Percentiles rank a stretch among this genome's conserved stretches.
Conservation (phyloP, 1,140 invertebrate species). For the Phortica variegata region DNA sequence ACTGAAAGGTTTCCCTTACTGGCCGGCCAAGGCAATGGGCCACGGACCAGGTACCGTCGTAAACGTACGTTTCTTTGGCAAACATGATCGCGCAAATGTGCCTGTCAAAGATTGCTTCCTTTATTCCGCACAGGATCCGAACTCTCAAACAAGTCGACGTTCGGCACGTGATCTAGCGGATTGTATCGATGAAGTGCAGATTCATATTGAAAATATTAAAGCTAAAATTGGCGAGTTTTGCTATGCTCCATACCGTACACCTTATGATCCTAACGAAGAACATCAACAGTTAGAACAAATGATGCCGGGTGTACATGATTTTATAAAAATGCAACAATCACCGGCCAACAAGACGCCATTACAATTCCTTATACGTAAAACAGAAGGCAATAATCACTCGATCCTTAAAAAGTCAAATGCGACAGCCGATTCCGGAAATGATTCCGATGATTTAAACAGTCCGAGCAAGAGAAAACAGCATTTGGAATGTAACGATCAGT, state of each 20-base stretch:
- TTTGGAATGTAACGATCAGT: not conserved
- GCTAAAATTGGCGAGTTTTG: slow-evolving; percentile 75
- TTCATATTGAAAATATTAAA: slow-evolving; percentile 73
- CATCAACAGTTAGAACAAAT: slow-evolving; percentile 68
- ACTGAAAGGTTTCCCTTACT: slow-evolving; percentile 91
- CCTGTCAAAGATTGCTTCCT: slow-evolving; percentile 80
- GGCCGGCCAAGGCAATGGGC: slow-evolving; percentile 90
- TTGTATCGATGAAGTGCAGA: slow-evolving; percentile 66
- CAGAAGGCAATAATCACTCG: slow-evolving; percentile 47
- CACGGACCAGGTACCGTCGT: slow-evolving; percentile 71
- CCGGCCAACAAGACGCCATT: slow-evolving; percentile 53
- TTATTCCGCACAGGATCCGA: slow-evolving; percentile 71
- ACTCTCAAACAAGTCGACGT: slow-evolving; percentile 51
- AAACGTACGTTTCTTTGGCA: slow-evolving; percentile 92
- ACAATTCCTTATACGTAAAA: slow-evolving; percentile 51
- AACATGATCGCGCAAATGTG: slow-evolving; percentile 91
- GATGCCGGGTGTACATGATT: slow-evolving; percentile 60
- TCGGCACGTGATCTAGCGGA: slow-evolving; percentile 60
- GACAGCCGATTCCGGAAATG: slow-evolving; percentile 38
- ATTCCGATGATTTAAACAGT: slow-evolving; percentile 37
- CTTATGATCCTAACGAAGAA: slow-evolving; percentile 68
- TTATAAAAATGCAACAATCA: slow-evolving; percentile 28
- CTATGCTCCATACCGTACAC: slow-evolving; percentile 72
- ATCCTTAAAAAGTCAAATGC: slow-evolving; percentile 48
- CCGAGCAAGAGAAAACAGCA: slow-evolving; percentile 19